Conservation (phyloP, 2,888 invertebrate species). For the Ormyrus thymus region DNA sequence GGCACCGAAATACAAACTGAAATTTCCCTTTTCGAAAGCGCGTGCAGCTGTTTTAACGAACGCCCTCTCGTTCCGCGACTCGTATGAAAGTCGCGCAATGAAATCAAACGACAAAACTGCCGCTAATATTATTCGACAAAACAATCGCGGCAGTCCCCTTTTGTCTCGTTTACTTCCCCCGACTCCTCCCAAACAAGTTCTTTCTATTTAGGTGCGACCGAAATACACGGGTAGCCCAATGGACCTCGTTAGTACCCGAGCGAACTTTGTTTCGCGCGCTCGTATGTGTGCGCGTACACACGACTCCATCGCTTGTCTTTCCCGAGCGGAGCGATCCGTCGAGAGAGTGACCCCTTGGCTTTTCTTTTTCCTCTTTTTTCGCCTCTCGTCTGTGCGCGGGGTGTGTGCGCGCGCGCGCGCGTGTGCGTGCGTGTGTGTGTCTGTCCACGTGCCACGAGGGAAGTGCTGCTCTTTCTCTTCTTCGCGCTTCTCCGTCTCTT, state of each 20-base stretch:
- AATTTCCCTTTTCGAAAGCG: not conserved
- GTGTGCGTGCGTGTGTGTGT: not conserved
- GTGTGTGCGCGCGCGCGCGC: constrained; percentile 3
- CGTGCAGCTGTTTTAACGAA: not conserved
- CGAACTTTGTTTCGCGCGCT: constrained; percentile 16
- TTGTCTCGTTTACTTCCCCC: not conserved
- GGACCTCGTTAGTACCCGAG: constrained; percentile 31
- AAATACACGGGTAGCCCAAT: constrained; percentile 22
- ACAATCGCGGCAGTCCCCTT: too few species aligned
- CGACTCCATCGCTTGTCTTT: not conserved
- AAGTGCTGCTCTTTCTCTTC: constrained; percentile 7
- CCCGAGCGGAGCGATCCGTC: not conserved
- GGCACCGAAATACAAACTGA: too few species aligned
- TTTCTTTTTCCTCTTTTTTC: constrained; percentile 5
- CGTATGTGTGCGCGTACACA: not conserved
- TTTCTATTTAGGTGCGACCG: constrained; percentile 31
- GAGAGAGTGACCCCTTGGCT: constrained; percentile 8
- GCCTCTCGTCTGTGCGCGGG: constrained; percentile 1
- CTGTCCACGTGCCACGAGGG: too few species aligned
- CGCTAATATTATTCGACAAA: not conserved
- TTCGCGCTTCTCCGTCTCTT: constrained; percentile 6
- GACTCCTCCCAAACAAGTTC: constrained; percentile 22
- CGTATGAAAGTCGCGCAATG: too few species aligned
- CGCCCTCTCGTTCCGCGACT: too few species aligned
- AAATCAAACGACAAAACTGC: too few species aligned